Percentiles rank a stretch among this genome's conserved stretches.
Conservation (phyloP, 2,888 invertebrate genomes). For the Nezara viridula region DNA sequence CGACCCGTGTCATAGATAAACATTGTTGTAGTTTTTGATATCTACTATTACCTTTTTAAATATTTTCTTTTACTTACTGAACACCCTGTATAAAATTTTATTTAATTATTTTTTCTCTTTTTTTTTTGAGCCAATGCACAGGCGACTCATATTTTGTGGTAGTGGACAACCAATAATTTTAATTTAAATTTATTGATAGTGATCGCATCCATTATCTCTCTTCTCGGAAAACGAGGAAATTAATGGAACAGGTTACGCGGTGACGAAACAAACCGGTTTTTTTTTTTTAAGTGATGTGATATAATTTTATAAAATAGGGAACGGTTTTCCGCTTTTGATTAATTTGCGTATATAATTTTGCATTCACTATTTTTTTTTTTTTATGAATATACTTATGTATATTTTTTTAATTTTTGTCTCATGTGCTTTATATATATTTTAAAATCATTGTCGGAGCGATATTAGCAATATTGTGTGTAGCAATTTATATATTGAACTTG, state of each 20-base stretch:
- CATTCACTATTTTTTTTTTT: background rate
- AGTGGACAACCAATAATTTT: background rate
- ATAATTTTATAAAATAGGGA: background rate
- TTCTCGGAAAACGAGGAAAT: slow-evolving; percentile 27
- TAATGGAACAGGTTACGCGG: background rate
- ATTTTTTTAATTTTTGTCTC: too few species aligned
- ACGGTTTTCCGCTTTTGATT: background rate
- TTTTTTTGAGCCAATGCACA: background rate
- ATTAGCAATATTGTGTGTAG: too few species aligned
- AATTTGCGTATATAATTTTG: background rate
- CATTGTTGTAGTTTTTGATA: too few species aligned
- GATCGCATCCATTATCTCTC: background rate
- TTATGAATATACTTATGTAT: too few species aligned
- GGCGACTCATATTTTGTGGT: background rate
- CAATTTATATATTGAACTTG: too few species aligned
- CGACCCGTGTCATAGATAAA: too few species aligned
- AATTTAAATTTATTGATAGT: slow-evolving; percentile 9
- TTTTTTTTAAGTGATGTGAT: background rate
- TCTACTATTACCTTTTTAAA: too few species aligned
- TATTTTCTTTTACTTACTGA: too few species aligned
- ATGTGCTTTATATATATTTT: too few species aligned
- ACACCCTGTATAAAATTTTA: too few species aligned
- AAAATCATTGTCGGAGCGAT: too few species aligned
- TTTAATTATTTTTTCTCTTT: background rate
- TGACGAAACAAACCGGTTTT: slow-evolving; percentile 25